Conservation (phyloP, 2,888 invertebrate species). For the Achlya flavicornis region DNA sequence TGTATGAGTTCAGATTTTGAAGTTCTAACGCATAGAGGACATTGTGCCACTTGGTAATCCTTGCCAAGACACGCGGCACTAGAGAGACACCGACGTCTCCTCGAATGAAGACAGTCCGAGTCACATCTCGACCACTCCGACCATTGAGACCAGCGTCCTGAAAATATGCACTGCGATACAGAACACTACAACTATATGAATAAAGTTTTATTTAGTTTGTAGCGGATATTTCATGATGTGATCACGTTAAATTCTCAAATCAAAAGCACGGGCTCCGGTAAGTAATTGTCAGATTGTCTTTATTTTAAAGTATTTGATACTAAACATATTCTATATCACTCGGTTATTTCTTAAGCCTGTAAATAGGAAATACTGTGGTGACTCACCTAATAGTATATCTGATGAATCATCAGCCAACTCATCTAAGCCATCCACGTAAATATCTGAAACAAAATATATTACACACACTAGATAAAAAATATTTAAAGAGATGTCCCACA, state of each 20-base stretch:
- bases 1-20: slow-evolving; percentile 68
- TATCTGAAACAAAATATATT: slow-evolving; percentile 51
- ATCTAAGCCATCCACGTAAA: slow-evolving; percentile 69
- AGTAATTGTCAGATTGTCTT: too few species aligned
- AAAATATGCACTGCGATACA: slow-evolving; percentile 12
- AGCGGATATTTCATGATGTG: not conserved
- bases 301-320: too few species aligned
- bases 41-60: slow-evolving; percentile 72
- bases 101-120: slow-evolving; percentile 92
- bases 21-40: slow-evolving; percentile 72
- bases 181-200: not conserved
- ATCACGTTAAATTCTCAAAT: too few species aligned
- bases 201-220: not conserved
- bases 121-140: slow-evolving; percentile 96
- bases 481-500: not conserved
- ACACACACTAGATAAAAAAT: not conserved
- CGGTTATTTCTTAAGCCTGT: too few species aligned
- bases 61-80: slow-evolving; percentile 68
- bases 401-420: slow-evolving; percentile 76
- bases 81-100: slow-evolving; percentile 89
- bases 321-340: too few species aligned
- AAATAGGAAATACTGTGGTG: not conserved
- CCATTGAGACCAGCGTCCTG: slow-evolving; percentile 93
- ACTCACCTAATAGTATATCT: slow-evolving; percentile 65
- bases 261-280: too few species aligned